Evolutionary conservation across 2,888 invertebrate species (phyloP).

Genomic region (Syritta pipiens): DNA sequence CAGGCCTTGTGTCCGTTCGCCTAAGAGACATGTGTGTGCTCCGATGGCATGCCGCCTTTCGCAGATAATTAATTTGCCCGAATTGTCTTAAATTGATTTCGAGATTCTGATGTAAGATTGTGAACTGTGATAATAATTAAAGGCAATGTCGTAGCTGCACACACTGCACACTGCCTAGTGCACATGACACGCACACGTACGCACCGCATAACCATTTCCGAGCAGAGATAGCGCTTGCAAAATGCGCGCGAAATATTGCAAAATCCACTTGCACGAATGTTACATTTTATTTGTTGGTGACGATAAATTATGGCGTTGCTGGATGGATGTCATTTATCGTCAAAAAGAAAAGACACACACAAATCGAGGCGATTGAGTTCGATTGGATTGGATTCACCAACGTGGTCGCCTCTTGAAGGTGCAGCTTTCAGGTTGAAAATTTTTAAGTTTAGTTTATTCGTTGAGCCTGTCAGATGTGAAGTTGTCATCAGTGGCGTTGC

Average conservation of each 20-base stretch:
- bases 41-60: slow-evolving; percentile 66
- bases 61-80: slow-evolving; percentile 66
- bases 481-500: no score
- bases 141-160: slow-evolving; percentile 37
- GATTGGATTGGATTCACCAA: slow-evolving; percentile 30
- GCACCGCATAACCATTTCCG: slow-evolving; percentile 17
- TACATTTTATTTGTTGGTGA: background rate
- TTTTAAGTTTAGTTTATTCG: slow-evolving; percentile 31
- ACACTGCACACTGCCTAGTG: slow-evolving; percentile 7
- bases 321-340: background rate
- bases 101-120: slow-evolving; percentile 59
- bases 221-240: slow-evolving; percentile 11
- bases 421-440: background rate
- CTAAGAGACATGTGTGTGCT: slow-evolving; percentile 37
- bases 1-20: slow-evolving; percentile 64
- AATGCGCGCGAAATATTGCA: background rate
- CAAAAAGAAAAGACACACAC: no score
- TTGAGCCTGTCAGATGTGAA: slow-evolving; percentile 23
- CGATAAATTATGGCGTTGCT: background rate
- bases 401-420: background rate
- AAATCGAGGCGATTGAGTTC: no score
- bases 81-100: slow-evolving; percentile 63
- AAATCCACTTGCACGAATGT: background rate
- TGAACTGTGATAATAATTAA: slow-evolving; percentile 60
- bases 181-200: background rate